A percentile compares a stretch with the other conserved stretches of the same genome.
These are phyloP conservation scores for Formica exsecta DNA, from an alignment of 1,140 invertebrate species.

Conservation along the genomic window DNA sequence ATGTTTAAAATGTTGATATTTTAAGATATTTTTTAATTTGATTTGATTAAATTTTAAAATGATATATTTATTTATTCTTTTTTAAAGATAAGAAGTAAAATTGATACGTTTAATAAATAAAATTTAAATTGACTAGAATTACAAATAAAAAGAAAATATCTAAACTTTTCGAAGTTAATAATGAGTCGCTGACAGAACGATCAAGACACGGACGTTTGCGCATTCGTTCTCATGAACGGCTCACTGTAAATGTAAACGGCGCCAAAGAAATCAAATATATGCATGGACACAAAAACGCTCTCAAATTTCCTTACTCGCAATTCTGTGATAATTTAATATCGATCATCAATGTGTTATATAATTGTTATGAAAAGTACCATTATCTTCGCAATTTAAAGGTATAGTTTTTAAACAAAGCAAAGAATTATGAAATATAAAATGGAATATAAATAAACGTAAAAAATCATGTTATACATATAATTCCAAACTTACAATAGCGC, in stretches of 20 bases:
- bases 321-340: not conserved
- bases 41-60: not conserved
- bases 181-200: constrained; percentile 46
- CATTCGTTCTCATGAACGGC: constrained; percentile 4
- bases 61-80: not conserved
- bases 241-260: not conserved
- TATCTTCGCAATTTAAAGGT: not conserved
- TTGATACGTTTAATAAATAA: not conserved
- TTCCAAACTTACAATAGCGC: not conserved
- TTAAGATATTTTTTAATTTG: not conserved
- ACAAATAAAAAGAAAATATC: not conserved
- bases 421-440: not conserved
- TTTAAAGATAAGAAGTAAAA: not conserved
- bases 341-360: not conserved
- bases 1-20: not conserved
- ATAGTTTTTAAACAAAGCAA: not conserved
- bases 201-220: not conserved
- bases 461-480: not conserved
- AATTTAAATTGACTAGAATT: not conserved
- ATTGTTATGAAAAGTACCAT: not conserved
- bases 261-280: constrained; percentile 20
- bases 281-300: not conserved
- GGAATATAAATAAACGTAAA: not conserved
- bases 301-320: constrained; percentile 14
- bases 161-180: constrained; percentile 5